These are phyloP conservation scores for Periophthalmus modestus DNA, from an alignment of 2,113 vertebrate species.

Conservation along the genomic window DNA sequence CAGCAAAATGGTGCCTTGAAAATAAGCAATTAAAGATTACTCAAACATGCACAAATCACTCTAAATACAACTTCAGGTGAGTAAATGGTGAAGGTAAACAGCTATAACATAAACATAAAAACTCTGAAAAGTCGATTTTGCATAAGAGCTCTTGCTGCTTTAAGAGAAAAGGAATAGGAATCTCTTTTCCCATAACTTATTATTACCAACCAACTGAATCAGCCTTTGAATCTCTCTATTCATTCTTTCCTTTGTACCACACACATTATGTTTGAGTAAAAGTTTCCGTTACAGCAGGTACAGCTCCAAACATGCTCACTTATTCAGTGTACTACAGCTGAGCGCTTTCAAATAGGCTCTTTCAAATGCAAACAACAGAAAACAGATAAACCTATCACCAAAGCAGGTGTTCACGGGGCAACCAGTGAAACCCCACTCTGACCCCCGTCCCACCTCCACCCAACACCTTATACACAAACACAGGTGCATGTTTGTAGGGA, in stretches of 20 bases:
- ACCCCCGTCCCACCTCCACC: slow-evolving; percentile 11
- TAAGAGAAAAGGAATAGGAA: neutral
- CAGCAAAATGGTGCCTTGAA: too few species aligned
- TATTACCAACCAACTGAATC: slow-evolving; percentile 56
- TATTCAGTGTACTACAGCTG: slow-evolving; percentile 61
- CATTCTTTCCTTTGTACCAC: slow-evolving; percentile 24
- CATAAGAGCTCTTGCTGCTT: neutral
- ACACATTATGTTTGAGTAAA: slow-evolving; percentile 42
- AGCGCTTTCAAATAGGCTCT: slow-evolving; percentile 70
- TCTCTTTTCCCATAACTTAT: neutral
- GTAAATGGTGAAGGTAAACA: too few species aligned
- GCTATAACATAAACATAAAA: too few species aligned
- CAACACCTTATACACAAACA: neutral
- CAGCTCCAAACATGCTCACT: slow-evolving; percentile 23
- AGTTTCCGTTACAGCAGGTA: slow-evolving; percentile 34
- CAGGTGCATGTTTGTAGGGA: slow-evolving; percentile 12
- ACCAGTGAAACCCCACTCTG: slow-evolving; percentile 39
- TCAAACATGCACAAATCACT: too few species aligned
- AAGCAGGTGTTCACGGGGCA: slow-evolving; percentile 73
- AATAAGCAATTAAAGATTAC: too few species aligned
- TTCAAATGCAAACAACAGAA: slow-evolving; percentile 68
- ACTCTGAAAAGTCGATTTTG: neutral
- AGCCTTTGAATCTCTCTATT: slow-evolving; percentile 10
- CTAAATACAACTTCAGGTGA: too few species aligned
- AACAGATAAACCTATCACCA: slow-evolving; percentile 61